A percentile compares a stretch with the other conserved stretches of the same genome.
phyloP scores from a whole-genome alignment of 2,888 invertebrate species.

The Exocentrus adspersus region DNA sequence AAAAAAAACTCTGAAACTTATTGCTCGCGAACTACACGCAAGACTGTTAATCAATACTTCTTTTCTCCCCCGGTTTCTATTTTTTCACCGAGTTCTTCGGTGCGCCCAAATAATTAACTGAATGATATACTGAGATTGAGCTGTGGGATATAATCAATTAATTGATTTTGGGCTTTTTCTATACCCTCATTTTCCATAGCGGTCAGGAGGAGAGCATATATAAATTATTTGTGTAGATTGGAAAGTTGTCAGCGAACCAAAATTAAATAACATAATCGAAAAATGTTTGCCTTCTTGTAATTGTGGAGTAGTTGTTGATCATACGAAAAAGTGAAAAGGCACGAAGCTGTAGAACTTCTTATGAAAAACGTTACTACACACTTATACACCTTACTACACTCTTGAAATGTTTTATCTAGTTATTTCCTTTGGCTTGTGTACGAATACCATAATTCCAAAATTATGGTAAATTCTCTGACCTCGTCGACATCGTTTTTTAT shows the following conservation, averaged over 20 bases:
- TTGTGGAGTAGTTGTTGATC: neutral
- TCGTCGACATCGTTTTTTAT: no score
- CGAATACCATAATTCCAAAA: no score
- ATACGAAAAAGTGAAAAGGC: no score
- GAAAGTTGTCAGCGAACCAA: no score
- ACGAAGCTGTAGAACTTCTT: no score
- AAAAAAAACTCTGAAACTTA: neutral
- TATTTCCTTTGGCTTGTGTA: no score
- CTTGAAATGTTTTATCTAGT: no score
- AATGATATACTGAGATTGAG: conserved; percentile 23
- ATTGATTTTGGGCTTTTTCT: conserved; percentile 13
- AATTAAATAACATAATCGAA: no score
- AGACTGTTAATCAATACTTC: conserved; percentile 5
- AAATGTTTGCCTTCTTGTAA: neutral
- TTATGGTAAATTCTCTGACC: no score
- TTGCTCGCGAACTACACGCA: neutral
- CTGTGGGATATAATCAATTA: conserved; percentile 23
- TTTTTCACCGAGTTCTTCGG: conserved; percentile 5
- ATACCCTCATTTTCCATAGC: neutral
- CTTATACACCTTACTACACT: no score
- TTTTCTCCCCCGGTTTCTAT: neutral
- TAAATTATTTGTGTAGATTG: neutral
- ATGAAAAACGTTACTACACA: no score
- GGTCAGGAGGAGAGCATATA: neutral
- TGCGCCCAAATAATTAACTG: conserved; percentile 20